Percentiles rank a stretch among this genome's conserved stretches.
These are phyloP conservation scores for Metopia argyrocephala DNA, from an alignment of 2,888 invertebrate genomes.

Conservation along the genomic window DNA sequence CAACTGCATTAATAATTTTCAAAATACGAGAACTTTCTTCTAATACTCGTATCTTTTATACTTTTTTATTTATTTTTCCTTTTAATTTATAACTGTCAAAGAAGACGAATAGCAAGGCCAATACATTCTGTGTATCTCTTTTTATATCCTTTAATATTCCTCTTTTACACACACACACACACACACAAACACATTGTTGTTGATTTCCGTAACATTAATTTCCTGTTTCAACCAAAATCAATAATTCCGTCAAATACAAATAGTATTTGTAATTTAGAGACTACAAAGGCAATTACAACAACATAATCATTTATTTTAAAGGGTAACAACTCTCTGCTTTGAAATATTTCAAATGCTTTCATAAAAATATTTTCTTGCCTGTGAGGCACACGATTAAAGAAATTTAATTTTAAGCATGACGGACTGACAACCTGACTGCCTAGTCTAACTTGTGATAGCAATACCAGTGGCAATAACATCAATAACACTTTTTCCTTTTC, in stretches of 20 bases:
- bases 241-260: slow-evolving; percentile 26
- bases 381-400: not conserved
- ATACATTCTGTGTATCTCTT: not conserved
- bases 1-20: too few species aligned
- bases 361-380: not conserved
- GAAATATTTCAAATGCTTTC: not conserved
- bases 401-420: slow-evolving; percentile 1
- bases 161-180: too few species aligned
- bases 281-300: not conserved
- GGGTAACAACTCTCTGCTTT: not conserved
- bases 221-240: slow-evolving; percentile 51
- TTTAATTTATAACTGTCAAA: not conserved
- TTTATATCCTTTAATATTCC: not conserved
- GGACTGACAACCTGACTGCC: too few species aligned
- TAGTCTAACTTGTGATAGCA: not conserved
- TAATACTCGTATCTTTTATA: too few species aligned
- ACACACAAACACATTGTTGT: not conserved
- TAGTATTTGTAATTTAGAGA: slow-evolving; percentile 19
- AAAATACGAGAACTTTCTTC: too few species aligned
- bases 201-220: slow-evolving; percentile 56
- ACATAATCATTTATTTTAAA: not conserved
- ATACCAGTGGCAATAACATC: not conserved
- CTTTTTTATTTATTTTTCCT: not conserved
- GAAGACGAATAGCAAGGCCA: not conserved
- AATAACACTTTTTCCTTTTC: not conserved